Evolutionary conservation across 1,140 invertebrate species (phyloP).

Genomic region (Ditylenchus dipsaci): DNA sequence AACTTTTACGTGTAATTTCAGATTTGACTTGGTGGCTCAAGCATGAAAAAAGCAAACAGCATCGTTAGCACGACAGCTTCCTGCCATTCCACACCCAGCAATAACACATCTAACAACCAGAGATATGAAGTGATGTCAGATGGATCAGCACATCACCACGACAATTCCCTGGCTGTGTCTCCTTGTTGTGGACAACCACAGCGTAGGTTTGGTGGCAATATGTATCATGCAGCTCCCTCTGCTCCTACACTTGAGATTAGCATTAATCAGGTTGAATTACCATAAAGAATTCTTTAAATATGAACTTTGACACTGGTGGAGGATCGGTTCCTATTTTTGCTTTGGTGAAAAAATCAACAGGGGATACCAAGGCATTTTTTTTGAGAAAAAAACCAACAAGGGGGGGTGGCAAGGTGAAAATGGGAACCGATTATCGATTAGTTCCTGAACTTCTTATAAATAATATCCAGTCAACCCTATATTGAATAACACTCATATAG

Average conservation of each 20-base stretch:
- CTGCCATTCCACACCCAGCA: not conserved
- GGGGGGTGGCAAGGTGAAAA: no score
- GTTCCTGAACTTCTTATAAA: not conserved
- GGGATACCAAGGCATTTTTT: no score
- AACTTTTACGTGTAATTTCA: no score
- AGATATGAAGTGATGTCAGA: not conserved
- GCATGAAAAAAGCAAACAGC: no score
- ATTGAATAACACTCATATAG: not conserved
- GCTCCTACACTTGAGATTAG: constrained; percentile 14
- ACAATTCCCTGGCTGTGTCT: not conserved
- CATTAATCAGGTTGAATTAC: constrained; percentile 6
- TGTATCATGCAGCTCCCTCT: constrained; percentile 10
- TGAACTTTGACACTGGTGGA: not conserved
- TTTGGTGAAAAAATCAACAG: no score
- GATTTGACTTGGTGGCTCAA: no score
- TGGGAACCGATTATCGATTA: no score
- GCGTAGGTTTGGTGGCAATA: not conserved
- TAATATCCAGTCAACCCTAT: not conserved
- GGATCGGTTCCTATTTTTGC: no score
- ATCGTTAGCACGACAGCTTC: not conserved
- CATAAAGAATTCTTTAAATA: not conserved
- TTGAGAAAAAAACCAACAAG: no score
- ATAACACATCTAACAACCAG: not conserved
- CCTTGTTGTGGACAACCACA: not conserved
- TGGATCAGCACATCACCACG: not conserved